Evolutionary conservation across 2,113 vertebrate species (phyloP).

Genomic region (Sphaerodactylus townsendi): DNA sequence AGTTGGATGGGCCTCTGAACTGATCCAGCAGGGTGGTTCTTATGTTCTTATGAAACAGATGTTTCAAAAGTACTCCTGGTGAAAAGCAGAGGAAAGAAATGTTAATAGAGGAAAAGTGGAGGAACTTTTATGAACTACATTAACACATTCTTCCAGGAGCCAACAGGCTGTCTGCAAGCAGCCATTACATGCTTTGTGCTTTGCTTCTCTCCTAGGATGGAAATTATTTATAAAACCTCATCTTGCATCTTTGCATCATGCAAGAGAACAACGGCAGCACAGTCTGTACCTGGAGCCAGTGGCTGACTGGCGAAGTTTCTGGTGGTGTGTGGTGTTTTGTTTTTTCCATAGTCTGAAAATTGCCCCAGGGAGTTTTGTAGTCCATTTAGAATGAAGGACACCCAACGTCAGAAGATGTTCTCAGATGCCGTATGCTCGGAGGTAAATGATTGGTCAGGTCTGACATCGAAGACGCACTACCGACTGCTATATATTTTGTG

Average conservation of each 20-base stretch:
- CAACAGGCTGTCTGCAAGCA: neutral
- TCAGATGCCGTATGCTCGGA: neutral
- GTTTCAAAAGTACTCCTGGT: too few relatives aligned
- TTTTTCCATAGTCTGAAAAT: neutral
- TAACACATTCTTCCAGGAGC: neutral
- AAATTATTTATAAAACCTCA: neutral
- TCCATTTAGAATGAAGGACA: neutral
- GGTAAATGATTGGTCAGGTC: neutral
- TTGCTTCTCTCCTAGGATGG: neutral
- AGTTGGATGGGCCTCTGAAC: too few relatives aligned
- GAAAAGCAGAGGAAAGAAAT: too few relatives aligned
- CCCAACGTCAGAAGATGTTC: neutral
- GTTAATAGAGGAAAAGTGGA: too few relatives aligned
- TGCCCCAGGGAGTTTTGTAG: neutral
- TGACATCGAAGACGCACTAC: neutral
- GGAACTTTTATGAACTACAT: neutral
- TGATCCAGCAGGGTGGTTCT: too few relatives aligned
- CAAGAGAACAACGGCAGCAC: neutral
- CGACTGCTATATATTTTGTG: neutral
- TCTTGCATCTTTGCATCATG: neutral
- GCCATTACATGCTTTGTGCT: neutral
- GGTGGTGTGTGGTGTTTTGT: neutral
- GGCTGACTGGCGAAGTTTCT: neutral
- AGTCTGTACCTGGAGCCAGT: neutral
- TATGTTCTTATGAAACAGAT: too few relatives aligned